Percentiles rank a stretch among this genome's conserved stretches.
These are phyloP conservation scores for Strigops habroptila DNA, from an alignment of 2,113 vertebrate genomes.

Conservation along the genomic window DNA sequence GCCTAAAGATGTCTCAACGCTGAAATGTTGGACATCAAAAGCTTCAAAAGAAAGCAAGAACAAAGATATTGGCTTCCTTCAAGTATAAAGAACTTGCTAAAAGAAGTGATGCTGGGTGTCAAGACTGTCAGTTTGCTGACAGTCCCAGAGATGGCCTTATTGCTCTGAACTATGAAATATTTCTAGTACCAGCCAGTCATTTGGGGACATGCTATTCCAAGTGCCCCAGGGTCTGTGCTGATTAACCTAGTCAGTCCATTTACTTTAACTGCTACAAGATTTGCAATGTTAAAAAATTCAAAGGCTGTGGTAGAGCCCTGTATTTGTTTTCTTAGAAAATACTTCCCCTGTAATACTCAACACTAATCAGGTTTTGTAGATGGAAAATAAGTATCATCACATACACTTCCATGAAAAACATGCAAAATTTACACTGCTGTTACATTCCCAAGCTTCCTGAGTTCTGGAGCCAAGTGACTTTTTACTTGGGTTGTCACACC, in stretches of 20 bases:
- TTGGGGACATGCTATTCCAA: neutral
- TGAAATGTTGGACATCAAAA: neutral
- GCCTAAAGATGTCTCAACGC: neutral
- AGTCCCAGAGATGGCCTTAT: neutral
- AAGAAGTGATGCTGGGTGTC: neutral
- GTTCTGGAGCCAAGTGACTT: neutral
- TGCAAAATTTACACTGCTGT: neutral
- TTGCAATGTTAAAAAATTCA: neutral
- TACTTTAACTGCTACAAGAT: neutral
- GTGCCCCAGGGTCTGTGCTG: neutral
- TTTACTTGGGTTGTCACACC: no score
- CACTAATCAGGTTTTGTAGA: neutral
- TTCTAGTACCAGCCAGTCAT: neutral
- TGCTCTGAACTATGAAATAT: neutral
- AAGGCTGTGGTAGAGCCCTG: neutral
- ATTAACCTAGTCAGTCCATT: neutral
- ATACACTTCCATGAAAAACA: neutral
- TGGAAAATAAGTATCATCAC: neutral
- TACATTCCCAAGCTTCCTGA: neutral
- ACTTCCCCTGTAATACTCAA: neutral
- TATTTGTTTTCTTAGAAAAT: neutral
- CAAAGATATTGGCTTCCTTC: neutral
- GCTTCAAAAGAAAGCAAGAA: neutral
- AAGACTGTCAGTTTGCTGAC: neutral
- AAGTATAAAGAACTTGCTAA: neutral